Evolutionary conservation across 2,888 invertebrate genomes (phyloP), one percentile per base, ranked within the genome.

Genomic region (Heliothis peltigera): DNA sequence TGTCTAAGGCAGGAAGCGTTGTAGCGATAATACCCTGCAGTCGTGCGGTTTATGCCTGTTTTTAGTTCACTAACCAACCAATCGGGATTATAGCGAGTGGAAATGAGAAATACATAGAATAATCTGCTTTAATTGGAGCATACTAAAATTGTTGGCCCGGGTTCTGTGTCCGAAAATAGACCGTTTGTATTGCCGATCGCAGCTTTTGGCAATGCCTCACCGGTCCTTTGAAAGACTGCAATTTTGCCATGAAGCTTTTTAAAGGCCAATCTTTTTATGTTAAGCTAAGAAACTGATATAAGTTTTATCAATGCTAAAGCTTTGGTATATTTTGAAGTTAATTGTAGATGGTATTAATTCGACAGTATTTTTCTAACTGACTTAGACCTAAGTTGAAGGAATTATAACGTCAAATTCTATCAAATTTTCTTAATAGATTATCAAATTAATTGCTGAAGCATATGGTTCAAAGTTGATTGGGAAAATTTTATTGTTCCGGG

Each of bases 71-170:
- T 39, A 22, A 67, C 43, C 53, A 61, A 44, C 18, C 18, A 17
- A 49, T 54, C 12, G 22, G 49, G 28, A 39, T 39, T 67, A 67
- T 32, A 68, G 39, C 44, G 28, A 39, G 35, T 60, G 43, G 42
- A 28, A 54, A 67, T 62, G 62, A 62, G 62, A 67, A 62, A 62
- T 62, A 67, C 19, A 60, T 66, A 51, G 44, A 68, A 67, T 61
- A 59, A 65, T 65, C 49, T 56, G 52, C n/a, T 52, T 47, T 59
- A 52, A 67, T 67, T 54, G 61, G 61, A 67, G 49, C 62, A 61
- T 46, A 62, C 15, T 39, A 19, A 62, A 67, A 51, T 62, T 62
- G 54, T 42, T 54, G 62, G 54, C 54, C 53, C 17, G 21, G 43
- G 28, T 67, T 10, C 39, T 54, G 54, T 44, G n/a, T n/a, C 43